A percentile compares a stretch with the other conserved stretches of the same genome.
These are phyloP conservation scores for Acrobasis suavella DNA, from an alignment of 2,888 invertebrate species.

Conservation along the genomic window DNA sequence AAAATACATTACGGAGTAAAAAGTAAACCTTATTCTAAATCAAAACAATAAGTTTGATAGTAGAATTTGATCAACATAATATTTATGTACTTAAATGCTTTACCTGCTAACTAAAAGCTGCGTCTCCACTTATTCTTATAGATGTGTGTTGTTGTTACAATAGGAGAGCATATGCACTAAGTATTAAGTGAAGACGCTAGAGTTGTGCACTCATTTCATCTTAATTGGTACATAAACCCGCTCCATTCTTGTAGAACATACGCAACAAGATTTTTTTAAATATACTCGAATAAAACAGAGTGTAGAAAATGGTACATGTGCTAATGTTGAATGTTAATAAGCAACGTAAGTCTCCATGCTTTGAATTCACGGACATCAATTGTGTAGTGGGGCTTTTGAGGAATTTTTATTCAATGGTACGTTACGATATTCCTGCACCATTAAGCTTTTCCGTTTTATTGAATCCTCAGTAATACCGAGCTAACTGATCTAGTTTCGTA, in stretches of 20 bases:
- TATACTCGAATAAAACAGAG: no score
- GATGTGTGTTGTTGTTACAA: neutral
- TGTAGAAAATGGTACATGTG: no score
- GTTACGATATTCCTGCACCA: neutral
- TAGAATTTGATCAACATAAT: slow-evolving; percentile 24
- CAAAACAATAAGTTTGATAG: slow-evolving; percentile 16
- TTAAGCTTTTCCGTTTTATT: neutral
- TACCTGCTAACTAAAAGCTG: slow-evolving; percentile 15
- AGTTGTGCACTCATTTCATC: neutral
- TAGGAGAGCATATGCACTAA: neutral
- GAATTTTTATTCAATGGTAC: neutral
- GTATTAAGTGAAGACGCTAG: neutral
- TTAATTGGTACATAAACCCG: neutral
- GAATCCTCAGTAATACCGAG: slow-evolving; percentile 9
- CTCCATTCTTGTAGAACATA: no score
- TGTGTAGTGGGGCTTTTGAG: no score
- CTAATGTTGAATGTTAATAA: no score
- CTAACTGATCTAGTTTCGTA: slow-evolving; percentile 3
- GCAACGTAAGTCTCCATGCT: no score
- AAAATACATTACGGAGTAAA: slow-evolving; percentile 39
- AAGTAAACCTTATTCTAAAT: slow-evolving; percentile 26
- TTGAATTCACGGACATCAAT: no score
- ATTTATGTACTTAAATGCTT: slow-evolving; percentile 36
- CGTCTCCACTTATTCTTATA: neutral
- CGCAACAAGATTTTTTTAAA: no score